Base-by-base conservation (phyloP, 1,140 invertebrate species). In the Tetramorium simillimum region DNA sequence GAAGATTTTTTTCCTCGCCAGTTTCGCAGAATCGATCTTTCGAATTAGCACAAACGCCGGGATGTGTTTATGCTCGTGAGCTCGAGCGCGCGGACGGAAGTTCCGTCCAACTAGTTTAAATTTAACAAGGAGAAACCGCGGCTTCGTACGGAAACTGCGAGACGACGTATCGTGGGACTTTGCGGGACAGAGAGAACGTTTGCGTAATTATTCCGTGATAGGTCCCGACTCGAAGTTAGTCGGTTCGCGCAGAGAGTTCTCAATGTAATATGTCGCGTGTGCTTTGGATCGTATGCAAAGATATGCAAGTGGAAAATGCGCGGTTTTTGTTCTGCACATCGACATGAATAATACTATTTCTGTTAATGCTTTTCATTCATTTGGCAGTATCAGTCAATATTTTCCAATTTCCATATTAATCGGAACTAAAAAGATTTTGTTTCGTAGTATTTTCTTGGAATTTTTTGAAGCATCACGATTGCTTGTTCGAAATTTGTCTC, bases 21-120 rank as follows among this genome's bases (percentile, higher is more conserved):
- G 2, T 73, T 73, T 60, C 56, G 80, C 18, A 14, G 14, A 7
- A 91, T 91, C 86, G 90, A 91, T 86, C 60, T 63, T 14, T 28
- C 51, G 76, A 86, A 91, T 92, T 86, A 91, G 73, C 85, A 70
- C 81, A 91, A 91, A 85, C 87, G 86, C 78, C 62, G 53, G 4
- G 82, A 78, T n/a, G 86, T 87, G 86, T 90, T 92, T 92, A 91
- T 90, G 90, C 77, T 89, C 77, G 60, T 89, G 86, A 90, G 86
- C 88, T 62, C 3, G 40, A 43, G 21, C 40, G 40, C 43, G 33
- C 33, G 80, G 65, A 69, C 73, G 89, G 69, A 90, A 91, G 86
- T 92, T 88, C 76, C 88, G 60, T 73, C 86, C 85, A 88, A 91
- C 90, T 91, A 91, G 88, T 90, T 92, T 90, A 84, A 90, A 88